A percentile compares a stretch with the other conserved stretches of the same genome.
Conservation (phyloP, 2,113 vertebrate genomes). For the Craseonycteris thonglongyai region DNA sequence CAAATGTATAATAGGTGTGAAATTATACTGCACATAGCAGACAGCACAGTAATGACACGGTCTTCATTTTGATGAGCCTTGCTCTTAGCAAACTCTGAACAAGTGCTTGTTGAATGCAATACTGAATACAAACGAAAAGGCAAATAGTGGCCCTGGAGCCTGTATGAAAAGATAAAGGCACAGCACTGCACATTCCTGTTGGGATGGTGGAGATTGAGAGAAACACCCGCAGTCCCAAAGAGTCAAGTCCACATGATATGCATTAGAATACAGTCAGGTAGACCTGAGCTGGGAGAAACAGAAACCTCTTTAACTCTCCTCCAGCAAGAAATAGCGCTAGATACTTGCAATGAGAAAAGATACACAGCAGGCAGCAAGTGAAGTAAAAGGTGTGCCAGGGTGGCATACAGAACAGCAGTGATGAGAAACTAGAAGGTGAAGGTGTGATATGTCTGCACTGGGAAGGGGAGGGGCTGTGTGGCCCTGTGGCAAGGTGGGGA, state of each 20-base stretch:
- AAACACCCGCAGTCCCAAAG: background rate
- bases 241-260: background rate
- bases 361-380: accelerated
- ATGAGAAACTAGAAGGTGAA: background rate
- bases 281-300: background rate
- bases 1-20: background rate
- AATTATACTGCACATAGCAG: background rate
- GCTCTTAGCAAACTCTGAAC: background rate
- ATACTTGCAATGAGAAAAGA: background rate
- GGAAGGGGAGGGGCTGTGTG: background rate
- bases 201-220: background rate
- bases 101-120: background rate
- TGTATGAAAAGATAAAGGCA: background rate
- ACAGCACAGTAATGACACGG: background rate
- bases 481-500: background rate
- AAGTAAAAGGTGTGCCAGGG: background rate
- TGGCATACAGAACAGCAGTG: background rate
- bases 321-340: background rate
- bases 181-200: too few relatives aligned
- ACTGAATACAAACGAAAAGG: background rate
- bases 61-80: background rate
- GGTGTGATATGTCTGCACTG: background rate
- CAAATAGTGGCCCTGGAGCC: background rate
- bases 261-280: background rate
- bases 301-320: background rate